Evolutionary conservation across 2,888 invertebrate genomes (phyloP).

Genomic region (Baccha elongata): DNA sequence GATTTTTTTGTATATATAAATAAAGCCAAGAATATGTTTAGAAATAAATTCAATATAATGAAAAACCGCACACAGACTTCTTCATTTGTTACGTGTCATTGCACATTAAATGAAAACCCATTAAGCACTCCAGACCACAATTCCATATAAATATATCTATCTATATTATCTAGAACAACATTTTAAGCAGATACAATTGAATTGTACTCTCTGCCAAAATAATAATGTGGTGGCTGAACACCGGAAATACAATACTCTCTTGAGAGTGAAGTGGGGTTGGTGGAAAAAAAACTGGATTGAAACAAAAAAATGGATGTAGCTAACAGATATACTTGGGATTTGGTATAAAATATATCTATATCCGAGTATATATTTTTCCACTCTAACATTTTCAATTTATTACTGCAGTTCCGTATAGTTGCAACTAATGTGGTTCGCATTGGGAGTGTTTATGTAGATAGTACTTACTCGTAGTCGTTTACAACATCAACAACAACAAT

Average conservation of each 20-base stretch:
- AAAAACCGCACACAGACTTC: conserved; percentile 44
- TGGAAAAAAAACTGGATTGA: conserved; percentile 10
- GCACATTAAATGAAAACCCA: conserved; percentile 58
- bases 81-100: conserved; percentile 52
- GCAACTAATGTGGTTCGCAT: conserved; percentile 61
- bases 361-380: conserved; percentile 37
- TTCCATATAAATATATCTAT: not conserved
- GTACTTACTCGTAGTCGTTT: not conserved
- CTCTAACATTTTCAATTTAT: conserved; percentile 65
- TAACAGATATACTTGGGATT: conserved; percentile 8
- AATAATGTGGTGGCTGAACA: conserved; percentile 60
- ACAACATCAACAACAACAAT: not conserved
- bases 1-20: no score
- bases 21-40: conserved; percentile 11
- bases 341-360: not conserved
- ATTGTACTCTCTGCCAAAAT: conserved; percentile 65
- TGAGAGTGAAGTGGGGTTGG: conserved; percentile 24
- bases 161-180: conserved; percentile 12
- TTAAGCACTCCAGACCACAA: conserved; percentile 47
- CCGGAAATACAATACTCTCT: conserved; percentile 54
- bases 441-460: conserved; percentile 44
- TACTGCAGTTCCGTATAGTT: conserved; percentile 59
- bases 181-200: conserved; percentile 54
- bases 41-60: conserved; percentile 40
- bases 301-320: conserved; percentile 7